These are phyloP conservation scores for Schizopygopsis pylzovi DNA, from an alignment of 2,797 vertebrate species.

Conservation along the genomic window DNA sequence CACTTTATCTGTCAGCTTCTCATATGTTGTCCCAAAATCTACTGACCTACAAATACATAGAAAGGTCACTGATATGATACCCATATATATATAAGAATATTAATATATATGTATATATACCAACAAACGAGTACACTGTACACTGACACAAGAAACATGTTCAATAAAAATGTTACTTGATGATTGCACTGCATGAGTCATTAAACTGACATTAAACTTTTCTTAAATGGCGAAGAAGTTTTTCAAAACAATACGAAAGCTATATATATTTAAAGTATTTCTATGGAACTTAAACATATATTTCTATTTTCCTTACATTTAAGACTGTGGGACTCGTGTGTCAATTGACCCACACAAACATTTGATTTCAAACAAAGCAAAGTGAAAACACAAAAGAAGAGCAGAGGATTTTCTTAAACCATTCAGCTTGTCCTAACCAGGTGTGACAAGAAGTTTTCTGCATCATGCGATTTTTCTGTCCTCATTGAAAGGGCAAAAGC, in stretches of 20 bases:
- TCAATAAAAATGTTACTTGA: too few species aligned
- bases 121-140: too few species aligned
- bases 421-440: not conserved
- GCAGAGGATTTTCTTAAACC: not conserved
- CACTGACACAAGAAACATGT: too few species aligned
- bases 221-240: too few species aligned
- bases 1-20: slow-evolving; percentile 93
- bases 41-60: slow-evolving; percentile 83
- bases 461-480: not conserved
- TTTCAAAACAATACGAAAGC: too few species aligned
- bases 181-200: too few species aligned
- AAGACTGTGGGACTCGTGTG: not conserved
- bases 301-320: not conserved
- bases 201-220: too few species aligned
- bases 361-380: slow-evolving; percentile 1
- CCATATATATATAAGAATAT: too few species aligned
- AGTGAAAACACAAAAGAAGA: slow-evolving; percentile 8
- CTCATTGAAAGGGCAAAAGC: not conserved
- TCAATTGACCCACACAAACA: not conserved
- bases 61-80: not conserved
- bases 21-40: slow-evolving; percentile 93
- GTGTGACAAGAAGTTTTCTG: not conserved
- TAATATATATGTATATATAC: too few species aligned
- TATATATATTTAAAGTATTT: not conserved
- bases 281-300: not conserved